A percentile compares a stretch with the other conserved stretches of the same genome.
phyloP scores from a whole-genome alignment of 1,140 invertebrate genomes.

The Ostrea edulis region DNA sequence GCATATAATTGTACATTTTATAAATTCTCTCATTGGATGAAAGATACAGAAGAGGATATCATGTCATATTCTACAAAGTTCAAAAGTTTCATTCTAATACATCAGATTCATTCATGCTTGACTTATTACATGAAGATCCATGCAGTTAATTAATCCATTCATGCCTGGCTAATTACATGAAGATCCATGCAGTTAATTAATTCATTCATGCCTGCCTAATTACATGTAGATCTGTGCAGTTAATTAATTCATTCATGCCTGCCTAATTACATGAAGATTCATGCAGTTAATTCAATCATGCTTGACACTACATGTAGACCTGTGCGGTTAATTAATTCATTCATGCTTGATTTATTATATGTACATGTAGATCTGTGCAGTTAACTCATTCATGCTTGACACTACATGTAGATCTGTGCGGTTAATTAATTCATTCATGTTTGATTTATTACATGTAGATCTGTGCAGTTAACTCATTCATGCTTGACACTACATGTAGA shows the following conservation, averaged over 20 bases:
- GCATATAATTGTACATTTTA: too few species aligned
- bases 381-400: background rate
- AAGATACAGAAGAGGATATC: too few species aligned
- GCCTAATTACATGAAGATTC: background rate
- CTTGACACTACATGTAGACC: background rate
- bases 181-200: background rate
- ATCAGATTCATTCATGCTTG: background rate
- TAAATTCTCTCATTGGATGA: too few species aligned
- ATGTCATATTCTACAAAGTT: too few species aligned
- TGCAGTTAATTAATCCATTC: background rate
- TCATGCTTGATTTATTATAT: background rate
- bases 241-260: background rate
- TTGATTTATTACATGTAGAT: background rate
- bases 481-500: background rate
- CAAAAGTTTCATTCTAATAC: too few species aligned
- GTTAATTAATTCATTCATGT: background rate
- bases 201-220: background rate
- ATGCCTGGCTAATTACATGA: background rate
- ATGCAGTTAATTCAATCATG: background rate
- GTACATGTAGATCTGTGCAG: background rate
- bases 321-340: background rate
- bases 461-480: background rate
- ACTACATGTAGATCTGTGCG: background rate
- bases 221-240: background rate
- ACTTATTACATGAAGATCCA: background rate